A percentile compares a stretch with the other conserved stretches of the same genome.
phyloP scores from a whole-genome alignment of 2,888 invertebrate species.

The Lucinisca nassula region DNA sequence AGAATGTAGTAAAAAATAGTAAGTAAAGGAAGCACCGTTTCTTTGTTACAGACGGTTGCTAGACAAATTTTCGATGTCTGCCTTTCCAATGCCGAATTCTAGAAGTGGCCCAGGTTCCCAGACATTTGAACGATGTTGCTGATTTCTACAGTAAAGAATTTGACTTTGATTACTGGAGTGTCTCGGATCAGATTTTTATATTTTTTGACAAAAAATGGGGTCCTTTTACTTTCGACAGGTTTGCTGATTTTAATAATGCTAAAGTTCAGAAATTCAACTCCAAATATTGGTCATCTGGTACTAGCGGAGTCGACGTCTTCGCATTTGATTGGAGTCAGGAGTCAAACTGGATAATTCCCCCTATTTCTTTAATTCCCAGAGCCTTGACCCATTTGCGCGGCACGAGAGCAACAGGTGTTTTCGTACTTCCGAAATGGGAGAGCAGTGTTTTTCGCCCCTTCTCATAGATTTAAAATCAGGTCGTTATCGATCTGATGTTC shows the following conservation, averaged over 20 bases:
- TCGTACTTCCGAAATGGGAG: not conserved
- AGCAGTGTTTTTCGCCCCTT: not conserved
- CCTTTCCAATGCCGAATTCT: not conserved
- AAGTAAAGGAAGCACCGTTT: not conserved
- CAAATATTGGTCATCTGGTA: constrained; percentile 3
- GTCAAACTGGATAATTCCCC: constrained; percentile 9
- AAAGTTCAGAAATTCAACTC: constrained; percentile 3
- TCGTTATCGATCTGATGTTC: not conserved
- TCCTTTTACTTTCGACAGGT: constrained; percentile 15
- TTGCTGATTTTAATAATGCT: not conserved
- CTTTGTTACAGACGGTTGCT: not conserved
- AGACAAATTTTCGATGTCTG: not conserved
- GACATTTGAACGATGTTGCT: not conserved
- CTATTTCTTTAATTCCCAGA: not conserved
- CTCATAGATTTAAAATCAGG: not conserved
- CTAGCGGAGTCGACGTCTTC: constrained; percentile 4
- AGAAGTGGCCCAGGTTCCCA: not conserved
- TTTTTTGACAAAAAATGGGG: constrained; percentile 24
- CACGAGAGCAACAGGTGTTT: not conserved
- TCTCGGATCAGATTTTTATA: not conserved
- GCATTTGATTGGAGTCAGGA: not conserved
- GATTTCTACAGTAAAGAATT: constrained; percentile 8
- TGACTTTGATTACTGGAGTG: constrained; percentile 22
- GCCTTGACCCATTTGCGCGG: not conserved
- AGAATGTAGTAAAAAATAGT: constrained; percentile 11